A percentile compares a stretch with the other conserved stretches of the same genome.
Evolutionary conservation across 1,140 invertebrate genomes (phyloP).

Genomic region (Manduca sexta): DNA sequence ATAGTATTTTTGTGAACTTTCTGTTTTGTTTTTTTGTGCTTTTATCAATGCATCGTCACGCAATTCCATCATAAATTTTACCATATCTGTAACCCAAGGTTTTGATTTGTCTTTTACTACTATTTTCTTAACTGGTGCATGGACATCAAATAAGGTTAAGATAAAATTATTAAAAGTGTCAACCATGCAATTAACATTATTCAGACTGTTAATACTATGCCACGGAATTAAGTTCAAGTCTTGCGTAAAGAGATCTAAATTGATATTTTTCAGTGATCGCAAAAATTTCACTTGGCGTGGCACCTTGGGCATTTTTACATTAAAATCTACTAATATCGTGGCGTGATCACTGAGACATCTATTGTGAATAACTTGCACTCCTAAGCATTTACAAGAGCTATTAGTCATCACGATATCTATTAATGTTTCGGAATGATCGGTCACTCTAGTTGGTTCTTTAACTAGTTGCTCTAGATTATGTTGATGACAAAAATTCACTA

Average conservation of each 20-base stretch:
- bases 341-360: constrained; percentile 9
- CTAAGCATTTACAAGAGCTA: not conserved
- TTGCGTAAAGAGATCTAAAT: not conserved
- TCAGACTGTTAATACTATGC: not conserved
- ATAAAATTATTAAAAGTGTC: constrained; percentile 3
- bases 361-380: constrained; percentile 2
- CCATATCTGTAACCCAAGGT: constrained; percentile 7
- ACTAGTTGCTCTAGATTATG: constrained; percentile 8
- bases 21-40: constrained; percentile 1
- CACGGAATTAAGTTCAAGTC: constrained; percentile 4
- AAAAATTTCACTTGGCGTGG: not conserved
- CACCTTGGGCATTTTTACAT: constrained; percentile 3
- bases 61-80: constrained; percentile 5
- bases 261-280: not conserved
- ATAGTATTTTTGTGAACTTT: constrained; percentile 6
- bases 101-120: not conserved
- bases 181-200: not conserved
- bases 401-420: constrained; percentile 5
- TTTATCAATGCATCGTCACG: constrained; percentile 4
- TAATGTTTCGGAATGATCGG: not conserved
- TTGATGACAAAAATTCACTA: constrained; percentile 6
- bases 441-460: constrained; percentile 7
- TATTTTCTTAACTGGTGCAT: constrained; percentile 1
- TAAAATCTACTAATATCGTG: constrained; percentile 5
- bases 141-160: constrained; percentile 1